phyloP scores from a whole-genome alignment of 2,113 vertebrate species.

The Nerophis lumbriciformis region DNA sequence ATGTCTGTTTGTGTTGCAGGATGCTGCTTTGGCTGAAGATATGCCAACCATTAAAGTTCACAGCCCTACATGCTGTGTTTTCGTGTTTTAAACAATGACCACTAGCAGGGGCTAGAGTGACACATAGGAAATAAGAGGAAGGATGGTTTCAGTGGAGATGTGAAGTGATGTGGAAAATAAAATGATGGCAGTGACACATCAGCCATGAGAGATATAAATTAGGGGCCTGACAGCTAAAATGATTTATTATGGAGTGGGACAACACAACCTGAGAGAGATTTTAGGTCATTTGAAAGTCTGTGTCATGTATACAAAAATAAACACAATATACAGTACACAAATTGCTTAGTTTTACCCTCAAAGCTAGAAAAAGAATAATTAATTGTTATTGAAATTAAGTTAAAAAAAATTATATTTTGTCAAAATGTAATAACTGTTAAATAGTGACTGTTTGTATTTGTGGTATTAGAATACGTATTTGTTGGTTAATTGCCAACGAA shows the following conservation, averaged over 20 bases:
- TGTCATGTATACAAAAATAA: conserved; percentile 2
- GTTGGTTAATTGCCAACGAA: no score
- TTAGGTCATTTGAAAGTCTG: conserved; percentile 19
- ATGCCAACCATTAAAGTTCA: conserved; percentile 2
- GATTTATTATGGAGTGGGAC: conserved; percentile 38
- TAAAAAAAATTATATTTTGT: no score
- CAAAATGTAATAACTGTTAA: no score
- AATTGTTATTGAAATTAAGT: no score
- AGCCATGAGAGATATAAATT: conserved; percentile 20
- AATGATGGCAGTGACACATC: conserved; percentile 28
- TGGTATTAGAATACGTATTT: no score
- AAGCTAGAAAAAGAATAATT: no score
- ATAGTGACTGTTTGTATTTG: no score
- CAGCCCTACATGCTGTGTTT: not conserved
- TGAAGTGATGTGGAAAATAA: conserved; percentile 23
- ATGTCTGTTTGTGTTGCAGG: conserved; percentile 3
- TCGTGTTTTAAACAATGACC: conserved; percentile 13
- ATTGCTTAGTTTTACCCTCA: no score
- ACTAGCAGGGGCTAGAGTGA: not conserved
- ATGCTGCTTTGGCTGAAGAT: not conserved
- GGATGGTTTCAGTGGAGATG: conserved; percentile 7
- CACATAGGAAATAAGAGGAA: not conserved
- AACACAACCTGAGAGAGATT: conserved; percentile 21
- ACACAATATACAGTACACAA: not conserved
- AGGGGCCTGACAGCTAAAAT: conserved; percentile 15